Percentiles rank a stretch among this genome's conserved stretches.
Evolutionary conservation across 2,113 vertebrate genomes (phyloP).

Genomic region (Melanocharis versteri): DNA sequence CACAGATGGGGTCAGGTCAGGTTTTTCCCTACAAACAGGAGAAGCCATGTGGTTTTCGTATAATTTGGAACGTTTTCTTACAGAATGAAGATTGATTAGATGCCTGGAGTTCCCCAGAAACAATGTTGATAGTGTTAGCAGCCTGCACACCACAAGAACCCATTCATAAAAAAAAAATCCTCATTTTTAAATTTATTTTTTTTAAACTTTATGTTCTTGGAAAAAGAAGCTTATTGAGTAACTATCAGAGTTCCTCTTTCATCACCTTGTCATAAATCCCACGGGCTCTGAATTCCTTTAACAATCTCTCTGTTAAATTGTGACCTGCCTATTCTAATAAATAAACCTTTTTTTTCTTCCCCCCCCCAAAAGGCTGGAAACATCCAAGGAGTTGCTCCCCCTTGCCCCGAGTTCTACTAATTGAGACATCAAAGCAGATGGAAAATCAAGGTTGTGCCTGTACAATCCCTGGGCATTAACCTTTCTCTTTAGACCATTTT

Average conservation of each 20-base stretch:
- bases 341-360: neutral
- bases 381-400: neutral
- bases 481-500: neutral
- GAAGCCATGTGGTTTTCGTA: slow-evolving; percentile 66
- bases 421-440: slow-evolving; percentile 50
- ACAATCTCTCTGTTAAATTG: slow-evolving; percentile 57
- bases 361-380: neutral
- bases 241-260: slow-evolving; percentile 63
- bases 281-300: slow-evolving; percentile 59
- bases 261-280: slow-evolving; percentile 65
- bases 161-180: slow-evolving; percentile 52
- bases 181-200: slow-evolving; percentile 35
- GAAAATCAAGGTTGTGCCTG: slow-evolving; percentile 26
- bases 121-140: slow-evolving; percentile 70
- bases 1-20: slow-evolving; percentile 43
- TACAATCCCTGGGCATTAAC: neutral
- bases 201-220: slow-evolving; percentile 44
- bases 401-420: slow-evolving; percentile 7
- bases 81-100: slow-evolving; percentile 69
- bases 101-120: slow-evolving; percentile 65
- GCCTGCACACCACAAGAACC: slow-evolving; percentile 59
- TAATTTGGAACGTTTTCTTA: slow-evolving; percentile 58
- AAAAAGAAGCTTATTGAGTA: slow-evolving; percentile 62
- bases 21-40: slow-evolving; percentile 52
- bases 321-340: slow-evolving; percentile 57